Evolutionary conservation across 2,797 vertebrate species (phyloP).

Genomic region (Aplochiton taeniatus): DNA sequence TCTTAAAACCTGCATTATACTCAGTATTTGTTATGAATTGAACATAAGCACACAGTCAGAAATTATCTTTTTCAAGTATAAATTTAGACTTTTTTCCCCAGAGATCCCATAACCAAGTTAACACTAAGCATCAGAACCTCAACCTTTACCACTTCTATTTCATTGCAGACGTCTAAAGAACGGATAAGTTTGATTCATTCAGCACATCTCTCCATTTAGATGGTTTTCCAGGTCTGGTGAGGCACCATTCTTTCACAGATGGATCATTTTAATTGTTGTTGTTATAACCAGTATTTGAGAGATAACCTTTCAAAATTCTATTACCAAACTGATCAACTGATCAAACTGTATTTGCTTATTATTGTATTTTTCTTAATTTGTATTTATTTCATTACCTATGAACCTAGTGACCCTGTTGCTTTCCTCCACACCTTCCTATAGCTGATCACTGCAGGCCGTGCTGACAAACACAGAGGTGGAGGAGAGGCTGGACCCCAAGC

Average conservation of each 20-base stretch:
- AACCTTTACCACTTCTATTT: too few species aligned
- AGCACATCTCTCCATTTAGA: slow-evolving; percentile 78
- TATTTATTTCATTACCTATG: slow-evolving; percentile 79
- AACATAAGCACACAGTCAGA: too few species aligned
- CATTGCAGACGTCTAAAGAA: slow-evolving; percentile 73
- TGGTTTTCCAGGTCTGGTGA: too few species aligned
- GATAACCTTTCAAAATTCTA: slow-evolving; percentile 70
- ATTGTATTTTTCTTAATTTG: slow-evolving; percentile 64
- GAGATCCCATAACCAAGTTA: too few species aligned
- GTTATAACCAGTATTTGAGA: slow-evolving; percentile 68
- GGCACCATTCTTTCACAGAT: slow-evolving; percentile 64
- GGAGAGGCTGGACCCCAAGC: slow-evolving; percentile 76
- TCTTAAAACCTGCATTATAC: too few species aligned
- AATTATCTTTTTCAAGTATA: too few species aligned
- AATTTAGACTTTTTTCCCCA: too few species aligned
- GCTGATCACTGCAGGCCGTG: slow-evolving; percentile 79
- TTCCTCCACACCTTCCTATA: too few species aligned
- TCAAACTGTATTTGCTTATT: slow-evolving; percentile 77
- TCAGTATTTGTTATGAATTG: too few species aligned
- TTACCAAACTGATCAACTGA: slow-evolving; percentile 72
- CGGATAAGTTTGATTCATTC: slow-evolving; percentile 76
- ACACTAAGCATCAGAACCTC: too few species aligned
- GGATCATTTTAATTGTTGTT: slow-evolving; percentile 65
- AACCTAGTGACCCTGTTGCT: too few species aligned
- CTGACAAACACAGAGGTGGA: slow-evolving; percentile 82